phyloP scores from a whole-genome alignment of 2,888 invertebrate species.

The Tenthredo amoena region DNA sequence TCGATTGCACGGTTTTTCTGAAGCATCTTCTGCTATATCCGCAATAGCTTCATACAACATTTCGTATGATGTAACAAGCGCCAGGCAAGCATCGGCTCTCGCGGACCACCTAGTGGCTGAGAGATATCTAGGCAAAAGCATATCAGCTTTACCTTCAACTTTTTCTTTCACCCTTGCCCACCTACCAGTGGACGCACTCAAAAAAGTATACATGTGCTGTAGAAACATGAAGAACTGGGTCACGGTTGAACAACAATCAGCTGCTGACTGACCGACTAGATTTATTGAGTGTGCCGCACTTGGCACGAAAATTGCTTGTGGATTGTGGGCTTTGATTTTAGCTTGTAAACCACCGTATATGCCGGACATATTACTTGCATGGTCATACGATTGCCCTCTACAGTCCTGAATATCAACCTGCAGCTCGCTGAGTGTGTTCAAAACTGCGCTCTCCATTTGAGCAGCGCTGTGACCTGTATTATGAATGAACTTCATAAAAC shows the following conservation, averaged over 20 bases:
- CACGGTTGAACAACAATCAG: slow-evolving; percentile 62
- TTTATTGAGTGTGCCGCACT: slow-evolving; percentile 65
- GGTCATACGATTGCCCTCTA: slow-evolving; percentile 63
- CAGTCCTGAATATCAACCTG: slow-evolving; percentile 59
- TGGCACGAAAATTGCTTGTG: slow-evolving; percentile 60
- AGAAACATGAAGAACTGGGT: slow-evolving; percentile 60
- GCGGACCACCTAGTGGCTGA: slow-evolving; percentile 57
- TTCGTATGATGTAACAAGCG: slow-evolving; percentile 54
- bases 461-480: slow-evolving; percentile 59
- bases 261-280: slow-evolving; percentile 62
- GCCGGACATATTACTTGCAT: slow-evolving; percentile 62
- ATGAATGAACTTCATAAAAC: slow-evolving; percentile 52
- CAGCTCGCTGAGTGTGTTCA: slow-evolving; percentile 55
- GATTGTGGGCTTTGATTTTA: slow-evolving; percentile 60
- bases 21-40: slow-evolving; percentile 55
- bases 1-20: slow-evolving; percentile 56
- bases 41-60: slow-evolving; percentile 54
- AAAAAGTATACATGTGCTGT: slow-evolving; percentile 62
- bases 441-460: slow-evolving; percentile 56
- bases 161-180: slow-evolving; percentile 57
- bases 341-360: slow-evolving; percentile 60
- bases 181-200: slow-evolving; percentile 61
- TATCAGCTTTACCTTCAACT: slow-evolving; percentile 42
- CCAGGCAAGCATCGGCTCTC: slow-evolving; percentile 56
- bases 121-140: slow-evolving; percentile 54